These are phyloP conservation scores for Yponomeuta evonymella DNA, from an alignment of 2,888 invertebrate genomes.

Conservation along the genomic window DNA sequence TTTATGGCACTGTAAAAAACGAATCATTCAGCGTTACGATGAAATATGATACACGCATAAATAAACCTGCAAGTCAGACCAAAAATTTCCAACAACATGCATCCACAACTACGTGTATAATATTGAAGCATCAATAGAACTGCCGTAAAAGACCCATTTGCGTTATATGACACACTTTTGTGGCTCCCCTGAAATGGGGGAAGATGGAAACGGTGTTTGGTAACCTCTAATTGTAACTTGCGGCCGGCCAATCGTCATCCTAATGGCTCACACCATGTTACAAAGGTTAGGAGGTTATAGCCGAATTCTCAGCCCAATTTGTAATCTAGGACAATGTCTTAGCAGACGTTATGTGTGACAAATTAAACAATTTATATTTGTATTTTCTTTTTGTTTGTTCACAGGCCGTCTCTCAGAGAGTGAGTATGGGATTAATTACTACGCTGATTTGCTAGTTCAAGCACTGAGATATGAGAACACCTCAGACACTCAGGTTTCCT, in stretches of 20 bases:
- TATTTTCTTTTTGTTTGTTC: too few relatives aligned
- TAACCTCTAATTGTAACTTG: background rate
- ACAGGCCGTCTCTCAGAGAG: too few relatives aligned
- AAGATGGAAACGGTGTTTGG: background rate
- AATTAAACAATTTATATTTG: too few relatives aligned
- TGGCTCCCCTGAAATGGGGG: background rate
- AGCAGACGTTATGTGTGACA: too few relatives aligned
- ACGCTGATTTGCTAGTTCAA: too few relatives aligned
- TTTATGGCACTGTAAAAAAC: slow-evolving; percentile 1
- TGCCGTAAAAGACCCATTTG: background rate
- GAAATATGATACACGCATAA: background rate
- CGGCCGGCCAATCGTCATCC: background rate
- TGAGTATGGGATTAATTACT: too few relatives aligned
- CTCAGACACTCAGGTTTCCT: too few relatives aligned
- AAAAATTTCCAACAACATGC: background rate
- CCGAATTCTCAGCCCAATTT: background rate
- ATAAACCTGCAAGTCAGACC: background rate
- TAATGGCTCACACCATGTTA: background rate
- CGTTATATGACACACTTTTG: background rate
- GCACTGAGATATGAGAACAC: too few relatives aligned
- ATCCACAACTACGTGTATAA: background rate
- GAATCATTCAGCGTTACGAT: background rate
- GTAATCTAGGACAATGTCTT: too few relatives aligned
- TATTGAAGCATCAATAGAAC: background rate
- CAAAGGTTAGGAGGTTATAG: background rate